Evolutionary conservation across 2,113 vertebrate species (phyloP), one percentile per base, ranked within the genome.

Genomic region (Sceloporus tristichus): DNA sequence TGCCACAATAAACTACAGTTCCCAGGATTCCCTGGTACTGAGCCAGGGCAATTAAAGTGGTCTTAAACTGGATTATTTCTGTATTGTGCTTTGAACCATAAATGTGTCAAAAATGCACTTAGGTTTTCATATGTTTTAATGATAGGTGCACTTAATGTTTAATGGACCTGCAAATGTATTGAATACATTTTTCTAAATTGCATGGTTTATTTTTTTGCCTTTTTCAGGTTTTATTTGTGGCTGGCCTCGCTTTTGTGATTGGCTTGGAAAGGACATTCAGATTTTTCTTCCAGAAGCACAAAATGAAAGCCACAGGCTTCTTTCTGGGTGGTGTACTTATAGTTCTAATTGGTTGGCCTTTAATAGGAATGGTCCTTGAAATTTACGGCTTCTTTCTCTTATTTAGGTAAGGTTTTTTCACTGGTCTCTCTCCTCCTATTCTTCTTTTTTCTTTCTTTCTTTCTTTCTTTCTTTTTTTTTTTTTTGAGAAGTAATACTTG

Each of bases 271-370:
- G 99, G 92, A 99, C 99, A 0, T 99, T 99, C 94, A 97, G 98
- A 91, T 99, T 99, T 97, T 99, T 99, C 96, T 99, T 99, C 95
- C 99, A 99, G 94, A 98, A 98, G 87, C 99, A 99, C 95, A 99
- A 99, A 97, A 96, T 99, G 94, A 99, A 99, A 96, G 99, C 99
- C 90, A 99, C 98, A 0, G 95, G 97, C 23, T 99, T 99, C 96
- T 99, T 99, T 95, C 95, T 99, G 85, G 98, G 99, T n/a, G 99
- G 99, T 1, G 98, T 99, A 82, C 95, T 98, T 66, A 97, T 99
- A 89, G 99, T 99, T 90, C 98, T 99, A 82, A 96, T 99, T 48
- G 99, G 99, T 9, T 99, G 99, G 98, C 99, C 99, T 86, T 98
- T 99, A 83, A 94, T 99, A 83, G 99, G 99, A 82, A 99, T 99